Conservation (phyloP, 2,113 vertebrate genomes). For the Tylochromis polylepis region DNA sequence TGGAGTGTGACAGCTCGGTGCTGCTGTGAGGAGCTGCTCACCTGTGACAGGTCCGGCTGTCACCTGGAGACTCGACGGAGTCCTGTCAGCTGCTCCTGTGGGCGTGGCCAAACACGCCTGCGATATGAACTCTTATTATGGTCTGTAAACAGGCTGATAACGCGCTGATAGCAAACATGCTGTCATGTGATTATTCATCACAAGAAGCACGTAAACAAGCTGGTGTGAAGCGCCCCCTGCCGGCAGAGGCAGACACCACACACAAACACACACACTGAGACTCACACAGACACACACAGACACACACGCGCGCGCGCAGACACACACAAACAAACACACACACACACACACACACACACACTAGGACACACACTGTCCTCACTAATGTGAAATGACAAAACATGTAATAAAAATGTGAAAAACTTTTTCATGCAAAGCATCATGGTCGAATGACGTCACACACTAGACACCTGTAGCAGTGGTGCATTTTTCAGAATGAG, state of each 20-base stretch:
- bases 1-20: neutral
- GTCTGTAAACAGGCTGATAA: neutral
- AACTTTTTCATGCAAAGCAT: neutral
- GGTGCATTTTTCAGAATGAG: neutral
- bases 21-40: no score
- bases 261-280: neutral
- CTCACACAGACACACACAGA: neutral
- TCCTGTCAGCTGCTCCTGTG: neutral
- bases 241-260: neutral
- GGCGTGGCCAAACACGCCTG: neutral
- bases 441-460: neutral
- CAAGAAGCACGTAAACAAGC: neutral
- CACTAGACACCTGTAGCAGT: neutral
- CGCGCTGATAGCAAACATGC: neutral
- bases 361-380: neutral
- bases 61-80: neutral
- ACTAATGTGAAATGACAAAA: fast-evolving
- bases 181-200: neutral
- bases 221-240: neutral
- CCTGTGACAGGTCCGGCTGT: neutral
- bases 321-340: no score
- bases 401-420: neutral
- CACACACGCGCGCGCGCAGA: no score
- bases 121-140: neutral
- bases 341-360: neutral